These are phyloP conservation scores for Dendronephthya gigantea DNA, from an alignment of 64 coral and sea anemone genomes.

Conservation along the genomic window DNA sequence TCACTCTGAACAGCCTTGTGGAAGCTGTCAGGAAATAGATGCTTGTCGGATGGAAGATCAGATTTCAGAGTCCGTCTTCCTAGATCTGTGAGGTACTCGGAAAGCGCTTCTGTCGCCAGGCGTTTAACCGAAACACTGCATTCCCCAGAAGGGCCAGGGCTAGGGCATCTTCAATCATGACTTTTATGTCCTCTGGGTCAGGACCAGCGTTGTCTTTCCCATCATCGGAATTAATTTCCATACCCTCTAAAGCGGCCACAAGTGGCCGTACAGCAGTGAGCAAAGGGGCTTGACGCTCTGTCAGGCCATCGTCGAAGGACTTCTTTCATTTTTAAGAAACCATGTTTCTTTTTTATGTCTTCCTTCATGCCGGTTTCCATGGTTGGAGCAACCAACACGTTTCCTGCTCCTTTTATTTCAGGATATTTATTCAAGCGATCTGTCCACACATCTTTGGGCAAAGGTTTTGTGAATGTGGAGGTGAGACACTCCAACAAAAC, in stretches of 20 bases:
- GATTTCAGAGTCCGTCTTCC: not conserved
- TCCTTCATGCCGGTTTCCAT: slow-evolving; percentile 25
- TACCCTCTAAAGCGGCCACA: not conserved
- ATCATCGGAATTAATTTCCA: not conserved
- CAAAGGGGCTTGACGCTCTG: not conserved
- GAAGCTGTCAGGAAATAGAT: slow-evolving; percentile 39
- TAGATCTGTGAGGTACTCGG: not conserved
- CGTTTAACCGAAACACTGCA: not conserved
- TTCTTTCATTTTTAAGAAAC: slow-evolving; percentile 2
- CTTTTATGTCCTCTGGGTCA: not conserved
- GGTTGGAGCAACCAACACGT: not conserved
- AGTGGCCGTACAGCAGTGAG: not conserved
- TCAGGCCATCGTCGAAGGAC: not conserved
- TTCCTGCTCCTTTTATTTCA: not conserved
- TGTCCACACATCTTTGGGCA: not conserved
- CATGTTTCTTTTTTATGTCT: slow-evolving; percentile 18
- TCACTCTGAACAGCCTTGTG: slow-evolving; percentile 32
- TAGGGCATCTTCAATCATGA: not conserved
- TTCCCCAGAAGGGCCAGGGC: not conserved
- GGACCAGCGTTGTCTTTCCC: not conserved
- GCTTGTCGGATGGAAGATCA: slow-evolving; percentile 3
- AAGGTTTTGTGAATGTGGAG: not conserved
- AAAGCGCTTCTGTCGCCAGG: not conserved
- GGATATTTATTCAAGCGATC: not conserved
- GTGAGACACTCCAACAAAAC: slow-evolving; percentile 5